Evolutionary conservation across 2,797 vertebrate genomes (phyloP).

Genomic region (Cynodonichthys magdalenae): DNA sequence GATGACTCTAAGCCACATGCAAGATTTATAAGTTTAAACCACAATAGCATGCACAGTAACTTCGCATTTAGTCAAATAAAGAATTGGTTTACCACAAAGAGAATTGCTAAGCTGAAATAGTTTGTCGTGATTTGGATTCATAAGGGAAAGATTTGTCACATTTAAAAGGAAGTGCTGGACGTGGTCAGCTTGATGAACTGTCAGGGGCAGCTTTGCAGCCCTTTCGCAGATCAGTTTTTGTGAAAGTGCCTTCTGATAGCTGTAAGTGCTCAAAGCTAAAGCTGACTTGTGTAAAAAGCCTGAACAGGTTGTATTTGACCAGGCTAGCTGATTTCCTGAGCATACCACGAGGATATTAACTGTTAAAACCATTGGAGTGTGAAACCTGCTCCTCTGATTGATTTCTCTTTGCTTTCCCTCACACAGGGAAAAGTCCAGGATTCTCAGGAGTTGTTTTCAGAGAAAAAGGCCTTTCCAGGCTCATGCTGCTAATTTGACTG

Average conservation of each 20-base stretch:
- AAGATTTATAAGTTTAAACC: too few relatives aligned
- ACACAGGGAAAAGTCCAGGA: slow-evolving; percentile 61
- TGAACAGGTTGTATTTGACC: slow-evolving; percentile 52
- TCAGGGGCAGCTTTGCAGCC: too few relatives aligned
- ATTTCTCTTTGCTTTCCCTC: slow-evolving; percentile 59
- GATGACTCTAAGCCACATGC: too few relatives aligned
- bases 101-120: too few relatives aligned
- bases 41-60: too few relatives aligned
- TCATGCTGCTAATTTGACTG: slow-evolving; percentile 74
- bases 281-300: background rate
- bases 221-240: too few relatives aligned
- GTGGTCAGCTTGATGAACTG: too few relatives aligned
- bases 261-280: slow-evolving; percentile 9
- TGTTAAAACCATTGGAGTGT: slow-evolving; percentile 73
- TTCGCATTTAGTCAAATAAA: too few relatives aligned
- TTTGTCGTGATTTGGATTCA: too few relatives aligned
- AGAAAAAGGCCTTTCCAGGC: slow-evolving; percentile 68
- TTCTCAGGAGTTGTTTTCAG: slow-evolving; percentile 72
- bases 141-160: too few relatives aligned
- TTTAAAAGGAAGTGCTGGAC: too few relatives aligned
- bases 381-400: slow-evolving; percentile 69
- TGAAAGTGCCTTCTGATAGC: background rate
- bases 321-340: slow-evolving; percentile 54
- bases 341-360: slow-evolving; percentile 62
- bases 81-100: too few relatives aligned